Evolutionary conservation across 2,888 invertebrate genomes (phyloP).

Genomic region (Drosophila lacicola): DNA sequence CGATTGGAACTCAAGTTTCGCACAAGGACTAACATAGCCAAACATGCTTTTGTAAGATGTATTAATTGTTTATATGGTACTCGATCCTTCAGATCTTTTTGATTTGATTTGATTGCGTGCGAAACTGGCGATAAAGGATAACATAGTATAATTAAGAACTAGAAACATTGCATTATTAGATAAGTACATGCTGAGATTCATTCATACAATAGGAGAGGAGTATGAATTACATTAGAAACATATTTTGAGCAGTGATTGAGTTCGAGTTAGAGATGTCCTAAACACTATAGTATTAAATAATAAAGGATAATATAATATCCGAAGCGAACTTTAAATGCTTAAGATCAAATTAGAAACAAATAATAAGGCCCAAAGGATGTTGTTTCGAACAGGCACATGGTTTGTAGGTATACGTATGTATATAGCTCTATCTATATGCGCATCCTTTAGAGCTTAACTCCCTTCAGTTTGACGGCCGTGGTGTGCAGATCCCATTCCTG

Average conservation of each 20-base stretch:
- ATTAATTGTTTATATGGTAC: conserved; percentile 34
- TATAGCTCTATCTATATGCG: not conserved
- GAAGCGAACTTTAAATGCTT: conserved; percentile 44
- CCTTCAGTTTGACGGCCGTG: conserved; percentile 82
- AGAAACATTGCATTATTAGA: conserved; percentile 54
- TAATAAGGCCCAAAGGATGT: conserved; percentile 33
- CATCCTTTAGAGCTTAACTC: conserved; percentile 59
- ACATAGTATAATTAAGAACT: conserved; percentile 45
- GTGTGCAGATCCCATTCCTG: conserved; percentile 85
- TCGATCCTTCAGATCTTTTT: conserved; percentile 21
- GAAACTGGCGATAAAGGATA: conserved; percentile 37
- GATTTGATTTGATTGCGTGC: conserved; percentile 38
- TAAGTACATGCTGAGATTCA: conserved; percentile 78
- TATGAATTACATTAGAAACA: conserved; percentile 57
- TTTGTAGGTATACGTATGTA: not conserved
- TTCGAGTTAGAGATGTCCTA: conserved; percentile 30
- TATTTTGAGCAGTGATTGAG: conserved; percentile 69
- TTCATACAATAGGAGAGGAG: conserved; percentile 48
- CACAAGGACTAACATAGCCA: no score
- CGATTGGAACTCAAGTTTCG: no score
- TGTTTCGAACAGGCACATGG: conserved; percentile 49
- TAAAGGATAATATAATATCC: conserved; percentile 31
- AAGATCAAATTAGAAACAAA: conserved; percentile 35
- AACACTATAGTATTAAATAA: conserved; percentile 23
- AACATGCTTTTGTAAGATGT: conserved; percentile 14